Conservation (phyloP, 30 jellyfish, hydroid and myxozoan species). For the Catostylus mosaicus region DNA sequence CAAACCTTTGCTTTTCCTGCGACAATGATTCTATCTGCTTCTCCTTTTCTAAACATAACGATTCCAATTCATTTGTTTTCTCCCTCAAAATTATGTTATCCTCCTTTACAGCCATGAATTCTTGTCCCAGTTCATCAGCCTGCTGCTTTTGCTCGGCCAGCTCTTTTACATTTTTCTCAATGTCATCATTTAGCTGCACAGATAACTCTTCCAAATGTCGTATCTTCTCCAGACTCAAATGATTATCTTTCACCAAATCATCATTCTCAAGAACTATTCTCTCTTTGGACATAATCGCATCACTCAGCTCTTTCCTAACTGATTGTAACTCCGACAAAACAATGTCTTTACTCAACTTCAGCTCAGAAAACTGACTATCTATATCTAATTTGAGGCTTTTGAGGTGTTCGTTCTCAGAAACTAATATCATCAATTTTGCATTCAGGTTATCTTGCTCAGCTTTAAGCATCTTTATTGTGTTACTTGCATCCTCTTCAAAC, state of each 20-base stretch:
- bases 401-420: neutral
- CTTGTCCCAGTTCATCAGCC: neutral
- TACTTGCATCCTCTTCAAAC: slow-evolving; percentile 19
- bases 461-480: neutral
- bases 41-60: neutral
- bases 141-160: neutral
- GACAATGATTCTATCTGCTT: neutral
- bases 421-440: neutral
- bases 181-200: neutral
- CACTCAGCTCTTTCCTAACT: neutral
- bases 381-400: neutral
- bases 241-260: neutral
- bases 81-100: neutral
- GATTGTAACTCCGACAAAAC: slow-evolving; percentile 11
- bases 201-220: neutral
- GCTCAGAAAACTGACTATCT: neutral
- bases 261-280: neutral
- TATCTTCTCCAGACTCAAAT: neutral
- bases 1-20: neutral
- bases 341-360: neutral
- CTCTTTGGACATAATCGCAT: neutral
- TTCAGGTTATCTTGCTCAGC: neutral
- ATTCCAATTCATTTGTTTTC: neutral
- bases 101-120: neutral
- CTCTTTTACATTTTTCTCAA: neutral